A percentile compares a stretch with the other conserved stretches of the same genome.
These are phyloP conservation scores for Nesospiza acunhae DNA, from an alignment of 2,113 vertebrate species.

Conservation along the genomic window DNA sequence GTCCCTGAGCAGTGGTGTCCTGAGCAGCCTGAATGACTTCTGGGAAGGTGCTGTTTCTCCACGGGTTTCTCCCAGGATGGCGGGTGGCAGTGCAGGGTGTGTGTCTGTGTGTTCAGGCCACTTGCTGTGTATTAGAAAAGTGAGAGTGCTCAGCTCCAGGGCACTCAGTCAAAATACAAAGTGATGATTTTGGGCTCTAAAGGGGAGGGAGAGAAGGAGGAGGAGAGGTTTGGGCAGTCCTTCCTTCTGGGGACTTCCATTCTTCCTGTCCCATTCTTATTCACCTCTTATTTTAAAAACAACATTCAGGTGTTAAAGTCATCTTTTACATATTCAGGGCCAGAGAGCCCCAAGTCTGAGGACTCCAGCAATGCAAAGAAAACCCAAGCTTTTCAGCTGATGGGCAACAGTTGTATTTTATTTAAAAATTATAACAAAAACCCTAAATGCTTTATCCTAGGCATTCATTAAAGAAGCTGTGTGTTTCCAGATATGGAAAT, in stretches of 20 bases:
- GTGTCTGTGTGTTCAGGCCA: not conserved
- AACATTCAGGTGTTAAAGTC: fast-evolving
- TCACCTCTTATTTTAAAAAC: not conserved
- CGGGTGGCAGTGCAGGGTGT: not conserved
- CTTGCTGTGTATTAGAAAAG: not conserved
- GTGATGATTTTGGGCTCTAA: not conserved
- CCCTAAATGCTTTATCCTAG: conserved; percentile 18
- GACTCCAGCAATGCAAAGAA: not conserved
- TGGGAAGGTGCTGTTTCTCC: not conserved
- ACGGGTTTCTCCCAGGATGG: fast-evolving
- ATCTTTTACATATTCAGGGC: fast-evolving
- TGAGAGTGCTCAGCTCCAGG: not conserved
- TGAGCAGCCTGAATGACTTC: not conserved
- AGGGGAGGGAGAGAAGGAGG: not conserved
- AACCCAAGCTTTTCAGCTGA: not conserved
- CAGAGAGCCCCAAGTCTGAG: not conserved
- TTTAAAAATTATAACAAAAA: not conserved
- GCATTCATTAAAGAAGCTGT: conserved; percentile 19
- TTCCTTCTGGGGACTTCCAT: not conserved
- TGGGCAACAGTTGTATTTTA: not conserved
- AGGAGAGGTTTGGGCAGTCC: not conserved
- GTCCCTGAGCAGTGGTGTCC: not conserved
- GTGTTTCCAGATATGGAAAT: not conserved
- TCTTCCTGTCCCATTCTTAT: not conserved
- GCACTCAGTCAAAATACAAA: not conserved